Percentiles rank a stretch among this genome's conserved stretches.
phyloP scores from a whole-genome alignment of 2,888 invertebrate genomes.

The Siphlonurus alternatus region DNA sequence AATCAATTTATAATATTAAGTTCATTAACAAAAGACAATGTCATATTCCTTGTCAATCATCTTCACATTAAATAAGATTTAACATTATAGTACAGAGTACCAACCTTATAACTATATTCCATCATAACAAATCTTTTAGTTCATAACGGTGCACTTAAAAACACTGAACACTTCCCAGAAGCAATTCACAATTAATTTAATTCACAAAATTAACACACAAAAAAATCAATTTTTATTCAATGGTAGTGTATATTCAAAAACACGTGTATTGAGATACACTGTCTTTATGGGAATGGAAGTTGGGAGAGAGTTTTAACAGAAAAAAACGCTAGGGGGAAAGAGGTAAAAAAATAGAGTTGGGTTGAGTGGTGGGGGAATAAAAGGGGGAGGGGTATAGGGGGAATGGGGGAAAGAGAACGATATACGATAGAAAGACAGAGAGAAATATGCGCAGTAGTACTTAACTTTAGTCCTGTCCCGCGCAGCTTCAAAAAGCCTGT shows the following conservation, averaged over 20 bases:
- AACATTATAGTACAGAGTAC: neutral
- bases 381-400: slow-evolving; percentile 6
- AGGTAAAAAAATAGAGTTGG: slow-evolving; percentile 5
- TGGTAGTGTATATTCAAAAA: neutral
- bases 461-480: neutral
- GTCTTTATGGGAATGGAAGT: neutral
- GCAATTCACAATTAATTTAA: neutral
- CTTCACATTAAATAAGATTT: neutral
- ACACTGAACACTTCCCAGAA: neutral
- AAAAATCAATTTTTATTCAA: neutral
- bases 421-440: slow-evolving; percentile 11
- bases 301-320: neutral
- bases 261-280: neutral
- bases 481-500: neutral
- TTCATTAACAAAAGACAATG: neutral
- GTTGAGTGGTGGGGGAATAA: slow-evolving; percentile 7
- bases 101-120: neutral
- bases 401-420: slow-evolving; percentile 12
- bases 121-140: neutral
- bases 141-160: neutral
- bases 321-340: neutral
- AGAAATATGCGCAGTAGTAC: neutral
- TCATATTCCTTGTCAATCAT: neutral
- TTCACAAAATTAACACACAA: neutral
- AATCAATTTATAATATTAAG: neutral